A percentile compares a stretch with the other conserved stretches of the same genome.
phyloP scores from a whole-genome alignment of 30 jellyfish, hydroid and myxozoan genomes.

The Aurelia aurita complex sp. Pacific region DNA sequence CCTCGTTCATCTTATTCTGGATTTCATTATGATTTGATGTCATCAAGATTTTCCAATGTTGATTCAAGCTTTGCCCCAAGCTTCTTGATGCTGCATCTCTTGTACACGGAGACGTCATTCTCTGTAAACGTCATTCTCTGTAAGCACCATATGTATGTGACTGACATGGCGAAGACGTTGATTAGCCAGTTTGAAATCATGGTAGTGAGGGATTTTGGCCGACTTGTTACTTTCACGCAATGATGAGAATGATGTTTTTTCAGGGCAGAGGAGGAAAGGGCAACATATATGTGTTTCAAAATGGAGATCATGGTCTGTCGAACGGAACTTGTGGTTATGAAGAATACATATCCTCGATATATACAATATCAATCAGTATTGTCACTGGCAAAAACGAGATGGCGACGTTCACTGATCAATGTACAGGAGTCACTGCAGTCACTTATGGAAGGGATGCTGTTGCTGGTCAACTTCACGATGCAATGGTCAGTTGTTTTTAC shows the following conservation, averaged over 20 bases:
- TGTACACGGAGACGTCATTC: too few relatives aligned
- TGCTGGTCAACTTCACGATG: not conserved
- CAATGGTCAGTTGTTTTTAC: constrained; percentile 26
- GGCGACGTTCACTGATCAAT: not conserved
- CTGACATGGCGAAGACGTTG: too few relatives aligned
- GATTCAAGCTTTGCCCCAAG: too few relatives aligned
- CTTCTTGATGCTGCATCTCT: too few relatives aligned
- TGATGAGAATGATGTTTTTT: not conserved
- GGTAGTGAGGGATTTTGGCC: not conserved
- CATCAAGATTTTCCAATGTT: too few relatives aligned
- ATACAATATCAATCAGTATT: constrained; percentile 35
- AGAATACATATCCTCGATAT: constrained; percentile 28
- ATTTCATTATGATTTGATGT: too few relatives aligned
- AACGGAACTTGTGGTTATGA: constrained; percentile 25
- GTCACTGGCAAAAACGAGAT: constrained; percentile 14
- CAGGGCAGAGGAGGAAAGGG: constrained; percentile 67
- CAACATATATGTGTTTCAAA: constrained; percentile 18
- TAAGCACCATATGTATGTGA: too few relatives aligned
- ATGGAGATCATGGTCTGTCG: constrained; percentile 21
- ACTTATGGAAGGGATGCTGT: constrained; percentile 49
- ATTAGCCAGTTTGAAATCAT: not conserved
- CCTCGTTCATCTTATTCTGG: too few relatives aligned
- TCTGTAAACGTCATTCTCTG: too few relatives aligned
- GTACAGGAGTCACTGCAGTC: constrained; percentile 39
- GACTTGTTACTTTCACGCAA: not conserved